Evolutionary conservation across 37 sponge, comb jelly and placozoan genomes (phyloP).

Genomic region (Spongilla lacustris): DNA sequence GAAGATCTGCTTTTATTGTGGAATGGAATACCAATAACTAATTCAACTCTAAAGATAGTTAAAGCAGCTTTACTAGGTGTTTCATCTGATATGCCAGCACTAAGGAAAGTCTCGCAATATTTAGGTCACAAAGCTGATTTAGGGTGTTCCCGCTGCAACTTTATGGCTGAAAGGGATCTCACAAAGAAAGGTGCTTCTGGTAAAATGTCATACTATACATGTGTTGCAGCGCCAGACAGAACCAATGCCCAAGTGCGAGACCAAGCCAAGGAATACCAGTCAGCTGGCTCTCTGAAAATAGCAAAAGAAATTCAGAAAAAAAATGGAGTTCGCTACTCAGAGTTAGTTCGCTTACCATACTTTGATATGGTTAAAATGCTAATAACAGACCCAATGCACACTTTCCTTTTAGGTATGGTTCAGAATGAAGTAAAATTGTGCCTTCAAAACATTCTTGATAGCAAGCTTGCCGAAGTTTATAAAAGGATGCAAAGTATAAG

Average conservation of each 20-base stretch:
- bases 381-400: neutral
- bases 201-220: neutral
- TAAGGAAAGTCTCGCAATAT: no score
- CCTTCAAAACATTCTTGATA: neutral
- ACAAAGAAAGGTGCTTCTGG: neutral
- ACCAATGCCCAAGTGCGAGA: neutral
- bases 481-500: neutral
- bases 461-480: neutral
- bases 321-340: neutral
- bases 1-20: neutral
- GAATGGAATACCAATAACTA: neutral
- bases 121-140: no score
- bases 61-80: neutral
- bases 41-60: neutral
- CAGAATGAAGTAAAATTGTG: neutral
- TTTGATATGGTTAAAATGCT: neutral
- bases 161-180: neutral
- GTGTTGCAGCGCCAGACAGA: neutral
- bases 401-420: slow-evolving; percentile 1
- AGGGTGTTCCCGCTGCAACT: no score
- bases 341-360: neutral
- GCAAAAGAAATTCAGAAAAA: neutral
- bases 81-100: no score
- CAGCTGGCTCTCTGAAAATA: neutral
- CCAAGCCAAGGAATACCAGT: neutral